These are phyloP conservation scores for Drosophila histrio DNA, from an alignment of 2,888 invertebrate genomes.

Conservation along the genomic window DNA sequence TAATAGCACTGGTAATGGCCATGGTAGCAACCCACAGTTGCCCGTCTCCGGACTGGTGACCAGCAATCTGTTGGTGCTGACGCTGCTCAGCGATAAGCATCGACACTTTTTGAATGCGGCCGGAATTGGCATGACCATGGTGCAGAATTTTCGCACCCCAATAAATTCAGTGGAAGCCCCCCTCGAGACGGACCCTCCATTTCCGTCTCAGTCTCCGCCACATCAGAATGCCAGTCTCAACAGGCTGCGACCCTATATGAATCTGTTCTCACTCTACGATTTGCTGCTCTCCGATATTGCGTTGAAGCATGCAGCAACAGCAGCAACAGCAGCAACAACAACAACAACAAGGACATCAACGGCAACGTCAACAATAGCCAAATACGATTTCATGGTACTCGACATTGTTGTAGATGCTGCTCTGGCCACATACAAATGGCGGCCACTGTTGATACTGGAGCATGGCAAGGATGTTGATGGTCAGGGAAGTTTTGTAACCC, in stretches of 20 bases:
- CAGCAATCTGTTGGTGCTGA: slow-evolving; percentile 83
- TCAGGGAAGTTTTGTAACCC: slow-evolving; percentile 80
- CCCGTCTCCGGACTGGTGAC: slow-evolving; percentile 61
- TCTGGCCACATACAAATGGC: slow-evolving; percentile 76
- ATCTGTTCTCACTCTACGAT: slow-evolving; percentile 83
- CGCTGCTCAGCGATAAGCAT: slow-evolving; percentile 84
- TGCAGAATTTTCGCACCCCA: slow-evolving; percentile 79
- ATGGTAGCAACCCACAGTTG: slow-evolving; percentile 12
- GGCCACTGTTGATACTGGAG: slow-evolving; percentile 83
- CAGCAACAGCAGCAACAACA: slow-evolving; percentile 4
- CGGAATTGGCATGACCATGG: slow-evolving; percentile 77
- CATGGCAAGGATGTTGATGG: slow-evolving; percentile 74
- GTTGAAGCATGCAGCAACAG: slow-evolving; percentile 1
- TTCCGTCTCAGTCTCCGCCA: not conserved
- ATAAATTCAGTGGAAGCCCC: not conserved
- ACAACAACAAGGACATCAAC: not conserved
- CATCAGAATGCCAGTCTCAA: slow-evolving; percentile 56
- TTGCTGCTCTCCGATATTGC: slow-evolving; percentile 76
- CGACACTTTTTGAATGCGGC: slow-evolving; percentile 83
- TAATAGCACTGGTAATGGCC: slow-evolving; percentile 1
- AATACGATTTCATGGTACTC: slow-evolving; percentile 84
- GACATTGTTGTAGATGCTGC: slow-evolving; percentile 78
- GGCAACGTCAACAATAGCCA: slow-evolving; percentile 43
- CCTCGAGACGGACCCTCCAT: not conserved
- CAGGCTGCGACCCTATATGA: slow-evolving; percentile 78